Base-by-base conservation (phyloP, 1,140 invertebrate genomes). In the Heterodera carotae region DNA sequence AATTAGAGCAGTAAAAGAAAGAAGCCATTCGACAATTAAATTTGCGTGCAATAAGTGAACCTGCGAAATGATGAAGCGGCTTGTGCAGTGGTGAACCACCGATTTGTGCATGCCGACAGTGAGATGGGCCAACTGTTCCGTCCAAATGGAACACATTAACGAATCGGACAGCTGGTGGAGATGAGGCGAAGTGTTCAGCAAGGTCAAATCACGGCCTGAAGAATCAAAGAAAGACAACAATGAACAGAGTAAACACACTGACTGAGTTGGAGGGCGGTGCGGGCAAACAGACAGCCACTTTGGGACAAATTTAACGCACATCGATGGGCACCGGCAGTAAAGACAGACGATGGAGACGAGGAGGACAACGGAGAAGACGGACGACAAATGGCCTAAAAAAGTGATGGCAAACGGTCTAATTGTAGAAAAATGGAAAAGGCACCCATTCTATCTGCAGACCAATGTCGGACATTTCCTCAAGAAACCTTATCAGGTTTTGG, bases 391-490 rank as follows among this genome's bases (percentile, higher is more conserved):
- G 71, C 71, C 69, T 48, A 25, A 70, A 10, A 43, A 6, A n/a
- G 31, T 15, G 31, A 34, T 10, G 31, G 10, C 39, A 69, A 27
- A 12, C 18, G 39, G 68, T 34, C 10, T 10, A 69, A 36, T 34
- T 5, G 15, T 15, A 18, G 48, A 53, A 8, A 53, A 53, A 7
- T 18, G 48, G 39, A 36, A 4, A 43, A 39, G 6, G 33, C 34
- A 70, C 76, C 81, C 81, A 82, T 48, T 83, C 82, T 12, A 83
- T 68, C 25, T 53, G 27, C 10, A 83, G 66, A 18, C 82, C 82
- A 59, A 84, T 34, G 69, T 83, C 82, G 15, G 83, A 83, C 82
- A 83, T 83, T 56, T 81, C 82, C 71, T 83, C 82, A 29, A 83
- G 69, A 67, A 78, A 83, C 8, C 82, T 79, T 36, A 81, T 83